Evolutionary conservation across 2,888 invertebrate genomes (phyloP).

Genomic region (Cryptus armator): DNA sequence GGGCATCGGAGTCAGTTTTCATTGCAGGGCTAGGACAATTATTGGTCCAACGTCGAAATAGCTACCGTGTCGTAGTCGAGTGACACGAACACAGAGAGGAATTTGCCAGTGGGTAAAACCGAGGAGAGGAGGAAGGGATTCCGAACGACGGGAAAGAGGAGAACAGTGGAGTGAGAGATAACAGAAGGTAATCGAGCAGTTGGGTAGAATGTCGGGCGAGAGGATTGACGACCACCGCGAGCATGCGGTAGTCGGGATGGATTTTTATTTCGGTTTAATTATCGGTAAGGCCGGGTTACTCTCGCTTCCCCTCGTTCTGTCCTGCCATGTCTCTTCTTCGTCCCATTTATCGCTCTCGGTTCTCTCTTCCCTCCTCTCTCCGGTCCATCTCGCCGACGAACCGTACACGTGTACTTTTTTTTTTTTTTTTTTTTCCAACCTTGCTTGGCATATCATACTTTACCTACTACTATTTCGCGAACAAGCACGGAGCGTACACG

Average conservation of each 20-base stretch:
- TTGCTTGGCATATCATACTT: slow-evolving; percentile 52
- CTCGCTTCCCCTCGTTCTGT: slow-evolving; percentile 64
- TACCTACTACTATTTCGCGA: slow-evolving; percentile 45
- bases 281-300: slow-evolving; percentile 71
- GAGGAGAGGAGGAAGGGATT: slow-evolving; percentile 43
- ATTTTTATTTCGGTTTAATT: slow-evolving; percentile 83
- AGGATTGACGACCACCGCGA: slow-evolving; percentile 76
- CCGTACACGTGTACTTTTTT: slow-evolving; percentile 38
- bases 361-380: slow-evolving; percentile 57
- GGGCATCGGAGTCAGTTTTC: slow-evolving; percentile 61
- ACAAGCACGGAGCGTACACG: slow-evolving; percentile 25
- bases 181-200: slow-evolving; percentile 67
- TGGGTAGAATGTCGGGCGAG: slow-evolving; percentile 66
- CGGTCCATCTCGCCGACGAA: slow-evolving; percentile 47
- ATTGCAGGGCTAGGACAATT: slow-evolving; percentile 61
- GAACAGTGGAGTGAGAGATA: slow-evolving; percentile 58
- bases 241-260: slow-evolving; percentile 70
- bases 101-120: slow-evolving; percentile 61
- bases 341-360: slow-evolving; percentile 64
- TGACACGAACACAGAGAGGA: slow-evolving; percentile 58
- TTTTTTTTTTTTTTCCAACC: slow-evolving; percentile 19
- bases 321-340: slow-evolving; percentile 61
- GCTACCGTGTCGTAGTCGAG: slow-evolving; percentile 48
- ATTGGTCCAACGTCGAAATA: slow-evolving; percentile 57
- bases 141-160: slow-evolving; percentile 51